Conservation (phyloP, 30 jellyfish, hydroid and myxozoan species). For the Cassiopea xamachana region DNA sequence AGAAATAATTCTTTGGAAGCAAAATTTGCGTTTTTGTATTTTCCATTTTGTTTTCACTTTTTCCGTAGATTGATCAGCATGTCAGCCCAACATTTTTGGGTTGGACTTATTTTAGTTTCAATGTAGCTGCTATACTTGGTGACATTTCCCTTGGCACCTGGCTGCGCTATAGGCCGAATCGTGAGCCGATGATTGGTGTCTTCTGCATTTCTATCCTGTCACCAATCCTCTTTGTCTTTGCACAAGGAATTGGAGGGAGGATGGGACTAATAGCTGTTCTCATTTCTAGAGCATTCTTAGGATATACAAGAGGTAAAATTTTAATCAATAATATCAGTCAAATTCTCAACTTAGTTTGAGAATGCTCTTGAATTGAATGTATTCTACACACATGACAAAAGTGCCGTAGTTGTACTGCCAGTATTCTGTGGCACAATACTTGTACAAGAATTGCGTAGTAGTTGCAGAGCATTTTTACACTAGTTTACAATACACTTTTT, state of each 20-base stretch:
- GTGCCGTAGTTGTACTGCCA: too few relatives aligned
- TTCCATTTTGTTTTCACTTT: too few relatives aligned
- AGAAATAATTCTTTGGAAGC: too few relatives aligned
- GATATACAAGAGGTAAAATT: conserved; percentile 35
- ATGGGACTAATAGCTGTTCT: conserved; percentile 34
- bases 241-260: conserved; percentile 58
- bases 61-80: conserved; percentile 26
- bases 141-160: conserved; percentile 51
- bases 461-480: too few relatives aligned
- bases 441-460: too few relatives aligned
- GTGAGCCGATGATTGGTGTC: conserved; percentile 61
- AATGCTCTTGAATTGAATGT: too few relatives aligned
- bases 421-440: too few relatives aligned
- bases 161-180: conserved; percentile 48
- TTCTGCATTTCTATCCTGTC: conserved; percentile 28
- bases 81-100: conserved; percentile 59
- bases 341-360: too few relatives aligned
- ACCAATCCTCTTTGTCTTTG: conserved; percentile 58
- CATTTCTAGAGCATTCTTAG: conserved; percentile 23
- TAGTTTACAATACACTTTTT: too few relatives aligned
- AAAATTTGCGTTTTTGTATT: too few relatives aligned
- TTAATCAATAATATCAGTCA: neutral
- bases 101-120: conserved; percentile 70
- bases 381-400: too few relatives aligned
- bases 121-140: conserved; percentile 49